Percentiles rank a stretch among this genome's conserved stretches.
Evolutionary conservation across 2,113 vertebrate species (phyloP).

Genomic region (Silurus meridionalis): DNA sequence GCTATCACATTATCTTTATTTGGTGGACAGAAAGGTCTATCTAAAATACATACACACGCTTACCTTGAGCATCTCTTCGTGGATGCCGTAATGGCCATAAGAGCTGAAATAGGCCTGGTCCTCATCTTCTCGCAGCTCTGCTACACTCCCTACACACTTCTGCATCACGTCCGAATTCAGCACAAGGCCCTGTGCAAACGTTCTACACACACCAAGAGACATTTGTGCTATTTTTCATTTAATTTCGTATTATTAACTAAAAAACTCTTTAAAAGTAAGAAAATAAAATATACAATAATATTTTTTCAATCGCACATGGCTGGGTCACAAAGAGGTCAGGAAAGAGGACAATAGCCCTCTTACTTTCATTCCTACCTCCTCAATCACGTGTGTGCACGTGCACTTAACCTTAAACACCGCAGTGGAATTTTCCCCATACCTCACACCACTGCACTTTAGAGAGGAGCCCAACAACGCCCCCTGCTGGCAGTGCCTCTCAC

Average conservation of each 20-base stretch:
- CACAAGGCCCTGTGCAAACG: slow-evolving; percentile 87
- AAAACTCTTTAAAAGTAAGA: neutral
- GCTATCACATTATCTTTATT: too few relatives aligned
- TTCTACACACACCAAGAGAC: slow-evolving; percentile 76
- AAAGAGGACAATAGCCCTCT: slow-evolving; percentile 55
- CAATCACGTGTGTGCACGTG: slow-evolving; percentile 45
- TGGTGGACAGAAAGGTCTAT: neutral
- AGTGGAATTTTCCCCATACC: slow-evolving; percentile 74
- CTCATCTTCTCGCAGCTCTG: slow-evolving; percentile 86
- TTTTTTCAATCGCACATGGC: neutral
- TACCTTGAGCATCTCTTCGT: slow-evolving; percentile 99
- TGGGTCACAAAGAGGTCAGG: slow-evolving; percentile 54
- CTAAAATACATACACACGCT: slow-evolving; percentile 41
- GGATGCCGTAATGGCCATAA: slow-evolving; percentile 93
- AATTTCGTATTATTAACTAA: neutral
- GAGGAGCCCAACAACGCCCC: slow-evolving; percentile 64
- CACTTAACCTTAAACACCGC: slow-evolving; percentile 68
- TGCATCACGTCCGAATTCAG: slow-evolving; percentile 78
- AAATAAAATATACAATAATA: too few relatives aligned
- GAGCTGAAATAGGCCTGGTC: slow-evolving; percentile 96
- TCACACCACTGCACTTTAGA: slow-evolving; percentile 30
- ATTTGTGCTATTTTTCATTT: neutral
- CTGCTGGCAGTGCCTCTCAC: slow-evolving; percentile 33
- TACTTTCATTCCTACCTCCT: slow-evolving; percentile 49
- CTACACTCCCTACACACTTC: slow-evolving; percentile 65